Evolutionary conservation across 2,797 vertebrate species (phyloP).

Genomic region (Adelosebastes latens): DNA sequence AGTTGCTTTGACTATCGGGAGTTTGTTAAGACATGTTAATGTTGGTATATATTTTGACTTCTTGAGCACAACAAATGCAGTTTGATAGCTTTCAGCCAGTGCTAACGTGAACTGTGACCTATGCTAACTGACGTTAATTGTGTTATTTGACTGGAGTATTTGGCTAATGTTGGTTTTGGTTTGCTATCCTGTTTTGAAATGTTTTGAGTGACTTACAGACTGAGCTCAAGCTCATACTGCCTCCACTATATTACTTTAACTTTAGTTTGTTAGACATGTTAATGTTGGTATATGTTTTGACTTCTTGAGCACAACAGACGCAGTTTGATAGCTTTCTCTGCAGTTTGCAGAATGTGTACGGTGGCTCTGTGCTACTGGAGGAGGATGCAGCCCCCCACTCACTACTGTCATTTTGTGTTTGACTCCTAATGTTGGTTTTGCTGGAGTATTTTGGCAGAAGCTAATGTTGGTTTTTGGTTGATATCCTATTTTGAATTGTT

Average conservation of each 20-base stretch:
- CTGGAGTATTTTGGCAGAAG: too few species aligned
- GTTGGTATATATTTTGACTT: too few species aligned
- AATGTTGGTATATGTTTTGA: neutral
- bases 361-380: constrained; percentile 55
- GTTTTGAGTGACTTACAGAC: constrained; percentile 35
- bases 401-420: neutral
- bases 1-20: neutral
- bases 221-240: constrained; percentile 13
- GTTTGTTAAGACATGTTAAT: neutral
- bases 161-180: constrained; percentile 1
- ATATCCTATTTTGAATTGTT: too few species aligned
- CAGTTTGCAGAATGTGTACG: constrained; percentile 39
- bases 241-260: neutral
- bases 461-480: too few species aligned
- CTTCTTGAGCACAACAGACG: neutral
- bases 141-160: neutral
- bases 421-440: too few species aligned
- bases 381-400: constrained; percentile 68
- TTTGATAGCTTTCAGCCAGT: too few species aligned
- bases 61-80: too few species aligned
- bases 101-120: too few species aligned
- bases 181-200: constrained; percentile 40
- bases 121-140: too few species aligned
- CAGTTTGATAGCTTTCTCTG: constrained; percentile 4
- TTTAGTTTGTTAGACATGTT: neutral